Percentiles rank a stretch among this genome's conserved stretches.
Evolutionary conservation across 1,140 invertebrate genomes (phyloP).

Genomic region (Stratiolaelaps scimitus): DNA sequence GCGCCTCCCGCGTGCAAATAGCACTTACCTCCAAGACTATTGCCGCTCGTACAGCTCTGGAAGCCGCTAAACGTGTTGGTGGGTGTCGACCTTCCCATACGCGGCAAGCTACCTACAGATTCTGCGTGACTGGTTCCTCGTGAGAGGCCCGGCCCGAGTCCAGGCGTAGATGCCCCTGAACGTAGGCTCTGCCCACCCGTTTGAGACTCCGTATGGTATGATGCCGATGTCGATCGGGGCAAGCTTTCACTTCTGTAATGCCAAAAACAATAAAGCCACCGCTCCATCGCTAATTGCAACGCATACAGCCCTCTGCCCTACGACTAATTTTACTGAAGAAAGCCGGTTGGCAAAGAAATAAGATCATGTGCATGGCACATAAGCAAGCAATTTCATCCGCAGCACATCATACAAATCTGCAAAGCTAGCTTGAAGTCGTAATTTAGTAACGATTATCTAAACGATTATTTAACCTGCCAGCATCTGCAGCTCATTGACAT

Average conservation of each 20-base stretch:
- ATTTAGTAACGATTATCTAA: not conserved
- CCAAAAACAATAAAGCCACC: not conserved
- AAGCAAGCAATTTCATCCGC: no score
- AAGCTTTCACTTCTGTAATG: slow-evolving; percentile 22
- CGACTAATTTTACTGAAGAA: no score
- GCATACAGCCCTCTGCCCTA: no score
- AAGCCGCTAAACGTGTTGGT: not conserved
- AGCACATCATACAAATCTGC: no score
- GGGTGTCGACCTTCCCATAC: slow-evolving; percentile 4
- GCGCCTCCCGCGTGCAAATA: not conserved
- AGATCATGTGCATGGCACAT: no score
- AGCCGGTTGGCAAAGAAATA: no score
- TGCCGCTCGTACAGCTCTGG: not conserved
- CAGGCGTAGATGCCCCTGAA: slow-evolving; percentile 15
- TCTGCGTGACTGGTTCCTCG: not conserved
- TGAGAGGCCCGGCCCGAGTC: not conserved
- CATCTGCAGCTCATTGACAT: no score
- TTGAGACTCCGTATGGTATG: slow-evolving; percentile 1
- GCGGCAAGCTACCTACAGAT: slow-evolving; percentile 1
- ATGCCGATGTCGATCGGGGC: slow-evolving; percentile 17
- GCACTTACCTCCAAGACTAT: slow-evolving; percentile 2
- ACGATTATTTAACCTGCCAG: not conserved
- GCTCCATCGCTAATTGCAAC: not conserved
- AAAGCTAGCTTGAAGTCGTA: no score
- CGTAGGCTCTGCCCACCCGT: not conserved